These are phyloP conservation scores for Pangasius sanitwongsei DNA, from an alignment of 2,797 vertebrate genomes.

Conservation along the genomic window DNA sequence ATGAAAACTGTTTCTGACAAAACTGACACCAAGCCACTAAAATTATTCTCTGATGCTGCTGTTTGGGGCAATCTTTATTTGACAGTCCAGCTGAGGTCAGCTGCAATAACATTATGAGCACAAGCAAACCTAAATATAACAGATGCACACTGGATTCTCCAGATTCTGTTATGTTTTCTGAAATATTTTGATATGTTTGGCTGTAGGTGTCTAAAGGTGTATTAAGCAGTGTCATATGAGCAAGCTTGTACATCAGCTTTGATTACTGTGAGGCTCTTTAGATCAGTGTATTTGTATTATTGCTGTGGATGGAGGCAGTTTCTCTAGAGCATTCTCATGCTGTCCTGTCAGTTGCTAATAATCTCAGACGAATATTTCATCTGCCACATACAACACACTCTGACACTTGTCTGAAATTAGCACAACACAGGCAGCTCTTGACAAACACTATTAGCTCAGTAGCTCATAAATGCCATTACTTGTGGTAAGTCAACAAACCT, in stretches of 20 bases:
- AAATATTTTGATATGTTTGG: background rate
- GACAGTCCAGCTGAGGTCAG: slow-evolving; percentile 38
- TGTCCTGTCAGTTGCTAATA: slow-evolving; percentile 9
- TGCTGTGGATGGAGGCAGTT: slow-evolving; percentile 2
- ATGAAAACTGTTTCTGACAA: slow-evolving; percentile 53
- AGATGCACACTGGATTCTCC: too few species aligned
- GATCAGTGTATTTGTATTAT: background rate
- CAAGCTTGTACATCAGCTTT: slow-evolving; percentile 2
- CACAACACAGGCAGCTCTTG: slow-evolving; percentile 21
- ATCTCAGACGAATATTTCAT: slow-evolving; percentile 6
- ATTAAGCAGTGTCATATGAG: background rate
- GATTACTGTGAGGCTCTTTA: slow-evolving; percentile 1
- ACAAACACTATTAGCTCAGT: slow-evolving; percentile 7
- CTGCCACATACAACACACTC: slow-evolving; percentile 5
- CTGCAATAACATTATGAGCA: background rate
- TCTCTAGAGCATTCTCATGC: background rate
- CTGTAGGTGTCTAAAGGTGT: background rate
- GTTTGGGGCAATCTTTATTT: slow-evolving; percentile 15
- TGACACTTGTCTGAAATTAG: background rate
- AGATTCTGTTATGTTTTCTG: background rate
- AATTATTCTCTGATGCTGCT: slow-evolving; percentile 37
- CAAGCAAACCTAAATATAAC: slow-evolving; percentile 13
- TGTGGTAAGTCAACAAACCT: slow-evolving; percentile 2
- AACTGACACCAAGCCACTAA: slow-evolving; percentile 47
- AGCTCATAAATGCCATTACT: background rate